Percentiles rank a stretch among this genome's conserved stretches.
These are phyloP conservation scores for Orestias chungarensis DNA, from an alignment of 2,797 vertebrate species.

Conservation along the genomic window DNA sequence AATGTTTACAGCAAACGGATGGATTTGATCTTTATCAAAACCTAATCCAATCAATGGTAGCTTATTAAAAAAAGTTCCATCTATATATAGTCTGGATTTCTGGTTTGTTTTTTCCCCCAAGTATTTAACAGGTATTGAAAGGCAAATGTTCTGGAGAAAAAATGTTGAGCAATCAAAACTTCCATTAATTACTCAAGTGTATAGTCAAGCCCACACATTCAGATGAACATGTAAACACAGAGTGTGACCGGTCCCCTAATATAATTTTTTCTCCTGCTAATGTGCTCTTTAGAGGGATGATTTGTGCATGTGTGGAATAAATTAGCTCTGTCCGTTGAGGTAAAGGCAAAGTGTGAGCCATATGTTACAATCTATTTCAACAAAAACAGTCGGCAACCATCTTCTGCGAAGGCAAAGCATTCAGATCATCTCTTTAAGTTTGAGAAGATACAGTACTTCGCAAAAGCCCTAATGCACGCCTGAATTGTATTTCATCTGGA, in stretches of 20 bases:
- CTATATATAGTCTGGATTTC: slow-evolving; percentile 19
- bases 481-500: background rate
- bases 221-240: slow-evolving; percentile 13
- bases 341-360: slow-evolving; percentile 44
- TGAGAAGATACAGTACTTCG: background rate
- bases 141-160: slow-evolving; percentile 14
- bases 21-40: background rate
- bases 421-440: slow-evolving; percentile 1
- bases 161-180: slow-evolving; percentile 31
- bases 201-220: slow-evolving; percentile 37
- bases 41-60: background rate
- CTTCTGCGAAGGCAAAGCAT: slow-evolving; percentile 22
- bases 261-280: slow-evolving; percentile 44
- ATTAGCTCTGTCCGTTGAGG: slow-evolving; percentile 37
- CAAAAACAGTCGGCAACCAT: slow-evolving; percentile 32
- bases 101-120: no score
- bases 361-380: slow-evolving; percentile 54
- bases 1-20: background rate
- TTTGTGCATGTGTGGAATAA: slow-evolving; percentile 33
- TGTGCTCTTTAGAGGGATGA: slow-evolving; percentile 55
- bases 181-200: slow-evolving; percentile 49
- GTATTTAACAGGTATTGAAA: slow-evolving; percentile 27
- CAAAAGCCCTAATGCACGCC: background rate
- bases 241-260: slow-evolving; percentile 32
- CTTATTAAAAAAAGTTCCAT: background rate